A percentile compares a stretch with the other conserved stretches of the same genome.
Evolutionary conservation across 2,113 vertebrate species (phyloP).

Genomic region (Canis aureus): DNA sequence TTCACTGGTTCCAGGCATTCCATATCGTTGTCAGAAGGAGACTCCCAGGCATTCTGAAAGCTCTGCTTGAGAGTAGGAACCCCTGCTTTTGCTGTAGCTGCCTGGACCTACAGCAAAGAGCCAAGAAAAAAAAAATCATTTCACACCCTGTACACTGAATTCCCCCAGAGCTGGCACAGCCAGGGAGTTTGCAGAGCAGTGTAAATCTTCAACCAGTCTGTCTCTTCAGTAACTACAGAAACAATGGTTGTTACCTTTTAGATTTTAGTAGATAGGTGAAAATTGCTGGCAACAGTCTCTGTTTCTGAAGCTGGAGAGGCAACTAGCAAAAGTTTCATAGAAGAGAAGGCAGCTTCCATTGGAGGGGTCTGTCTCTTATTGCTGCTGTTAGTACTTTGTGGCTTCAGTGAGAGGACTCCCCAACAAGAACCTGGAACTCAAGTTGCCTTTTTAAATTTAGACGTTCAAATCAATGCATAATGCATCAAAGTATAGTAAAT

Average conservation of each 20-base stretch:
- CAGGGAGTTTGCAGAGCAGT: slow-evolving; percentile 4
- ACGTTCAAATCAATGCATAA: slow-evolving; percentile 33
- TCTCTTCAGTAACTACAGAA: slow-evolving; percentile 63
- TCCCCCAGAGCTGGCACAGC: slow-evolving; percentile 46
- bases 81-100: slow-evolving; percentile 4
- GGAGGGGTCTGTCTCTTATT: not conserved
- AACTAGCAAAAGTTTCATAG: slow-evolving; percentile 15
- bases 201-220: slow-evolving; percentile 38
- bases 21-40: slow-evolving; percentile 42
- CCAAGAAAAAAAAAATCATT: slow-evolving; percentile 48
- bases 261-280: slow-evolving; percentile 38
- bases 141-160: not conserved
- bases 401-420: not conserved
- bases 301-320: slow-evolving; percentile 28
- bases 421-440: slow-evolving; percentile 1
- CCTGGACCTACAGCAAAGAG: slow-evolving; percentile 40
- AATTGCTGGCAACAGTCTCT: not conserved
- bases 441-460: slow-evolving; percentile 39
- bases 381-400: not conserved
- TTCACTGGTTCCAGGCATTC: not conserved
- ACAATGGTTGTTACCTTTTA: slow-evolving; percentile 60
- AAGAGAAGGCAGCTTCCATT: not conserved
- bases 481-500: not conserved
- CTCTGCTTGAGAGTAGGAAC: not conserved
- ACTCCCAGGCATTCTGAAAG: slow-evolving; percentile 53